A percentile compares a stretch with the other conserved stretches of the same genome.
Evolutionary conservation across 2,888 invertebrate species (phyloP).

Genomic region (Eucriotettix oculatus): DNA sequence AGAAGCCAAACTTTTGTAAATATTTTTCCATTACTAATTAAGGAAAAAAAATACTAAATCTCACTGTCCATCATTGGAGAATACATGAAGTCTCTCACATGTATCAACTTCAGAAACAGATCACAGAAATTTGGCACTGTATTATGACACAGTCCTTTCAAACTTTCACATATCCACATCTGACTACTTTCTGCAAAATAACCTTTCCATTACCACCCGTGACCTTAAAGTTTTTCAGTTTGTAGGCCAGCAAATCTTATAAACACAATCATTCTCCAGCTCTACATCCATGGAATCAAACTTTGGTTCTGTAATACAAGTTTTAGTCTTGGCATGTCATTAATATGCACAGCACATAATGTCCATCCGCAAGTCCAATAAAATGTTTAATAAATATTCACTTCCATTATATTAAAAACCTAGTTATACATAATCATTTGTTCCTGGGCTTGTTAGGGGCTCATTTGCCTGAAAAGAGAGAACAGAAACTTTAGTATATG

Average conservation of each 20-base stretch:
- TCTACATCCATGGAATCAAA: too few species aligned
- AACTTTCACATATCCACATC: background rate
- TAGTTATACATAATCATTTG: conserved; percentile 59
- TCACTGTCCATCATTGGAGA: background rate
- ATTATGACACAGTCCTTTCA: background rate
- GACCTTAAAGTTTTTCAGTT: background rate
- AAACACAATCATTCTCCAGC: too few species aligned
- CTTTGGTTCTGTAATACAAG: too few species aligned
- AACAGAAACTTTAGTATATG: background rate
- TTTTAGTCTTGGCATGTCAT: too few species aligned
- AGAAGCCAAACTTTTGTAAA: background rate
- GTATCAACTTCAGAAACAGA: background rate
- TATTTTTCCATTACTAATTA: background rate
- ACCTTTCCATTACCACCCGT: background rate
- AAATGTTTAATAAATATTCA: background rate
- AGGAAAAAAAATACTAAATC: background rate
- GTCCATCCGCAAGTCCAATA: too few species aligned
- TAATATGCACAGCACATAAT: too few species aligned
- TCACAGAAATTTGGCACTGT: conserved; percentile 2
- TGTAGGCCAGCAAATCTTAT: too few species aligned
- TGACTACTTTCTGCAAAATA: background rate
- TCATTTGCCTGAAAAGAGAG: conserved; percentile 48
- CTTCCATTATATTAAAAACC: background rate
- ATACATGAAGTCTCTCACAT: background rate
- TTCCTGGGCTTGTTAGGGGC: conserved; percentile 63